Base-by-base conservation (phyloP, 2,888 invertebrate species). In the Perdita meconis region DNA sequence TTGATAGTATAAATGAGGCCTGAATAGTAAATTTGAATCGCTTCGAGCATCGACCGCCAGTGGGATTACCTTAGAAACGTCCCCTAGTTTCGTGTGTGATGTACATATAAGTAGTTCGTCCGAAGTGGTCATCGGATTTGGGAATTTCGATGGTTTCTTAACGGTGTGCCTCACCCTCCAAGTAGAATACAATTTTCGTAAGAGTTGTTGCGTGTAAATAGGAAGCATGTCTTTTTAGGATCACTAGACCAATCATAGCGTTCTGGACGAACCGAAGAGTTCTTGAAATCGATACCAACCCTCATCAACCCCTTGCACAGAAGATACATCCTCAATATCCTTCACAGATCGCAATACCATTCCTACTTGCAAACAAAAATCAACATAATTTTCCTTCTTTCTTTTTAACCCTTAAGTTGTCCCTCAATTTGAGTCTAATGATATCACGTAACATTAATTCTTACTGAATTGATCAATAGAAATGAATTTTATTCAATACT, bases 161-260 rank as follows among this genome's bases (percentile, higher is more conserved):
- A 8, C n/a, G 42, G n/a, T 42, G n/a, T 30, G 19, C n/a, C 6
- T 47, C 12, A 0, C 8, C 19, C 10, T 13, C 10, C n/a, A 22
- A 1, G 60, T 44, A 64, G 38, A 63, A n/a, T n/a, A n/a, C n/a
- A n/a, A 12, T 34, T 3, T 4, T n/a, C 19, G 59, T 36, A 36
- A 13, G 13, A 56, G 5, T 34, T 47, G 5, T 22, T 10, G 40
- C 24, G 55, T 59, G 44, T 55, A 53, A 26, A 34, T 60, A 60
- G 56, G 53, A 72, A 55, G 60, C 50, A 65, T 66, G 65, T 50
- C 50, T 65, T 47, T 47, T 26, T 38, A 10, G 44, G 10, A 47
- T 47, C 30, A 30, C 30, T 30, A 30, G 30, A 19, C n/a, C 6
- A n/a, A n/a, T n/a, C n/a, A n/a, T n/a, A n/a, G n/a, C n/a, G 8